These are phyloP conservation scores for Scelioninae gen. 1 DNA, from an alignment of 2,888 invertebrate species.

Conservation along the genomic window DNA sequence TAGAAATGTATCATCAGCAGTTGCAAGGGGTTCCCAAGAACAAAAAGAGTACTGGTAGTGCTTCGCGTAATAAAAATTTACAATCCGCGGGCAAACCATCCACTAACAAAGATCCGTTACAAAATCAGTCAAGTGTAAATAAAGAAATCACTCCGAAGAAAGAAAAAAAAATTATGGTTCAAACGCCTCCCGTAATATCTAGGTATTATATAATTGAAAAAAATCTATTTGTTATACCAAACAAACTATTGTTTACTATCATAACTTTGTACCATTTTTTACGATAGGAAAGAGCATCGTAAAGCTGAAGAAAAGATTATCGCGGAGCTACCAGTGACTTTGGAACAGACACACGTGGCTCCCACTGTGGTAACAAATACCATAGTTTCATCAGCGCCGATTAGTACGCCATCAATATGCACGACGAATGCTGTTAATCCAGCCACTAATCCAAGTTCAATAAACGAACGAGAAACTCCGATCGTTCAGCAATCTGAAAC, in stretches of 20 bases:
- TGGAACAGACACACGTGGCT: constrained; percentile 72
- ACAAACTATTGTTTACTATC: no score
- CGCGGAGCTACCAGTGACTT: constrained; percentile 69
- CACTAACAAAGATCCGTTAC: constrained; percentile 85
- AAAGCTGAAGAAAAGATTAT: constrained; percentile 75
- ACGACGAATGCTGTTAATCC: constrained; percentile 82
- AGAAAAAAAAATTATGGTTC: constrained; percentile 76
- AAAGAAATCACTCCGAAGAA: constrained; percentile 82
- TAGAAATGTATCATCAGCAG: constrained; percentile 89
- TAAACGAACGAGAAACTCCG: constrained; percentile 82
- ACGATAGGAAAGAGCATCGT: constrained; percentile 77
- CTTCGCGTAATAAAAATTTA: constrained; percentile 80
- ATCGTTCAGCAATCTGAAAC: constrained; percentile 50
- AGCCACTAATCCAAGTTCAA: constrained; percentile 83
- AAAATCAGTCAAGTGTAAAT: constrained; percentile 83
- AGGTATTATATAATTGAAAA: constrained; percentile 70
- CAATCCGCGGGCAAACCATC: constrained; percentile 79
- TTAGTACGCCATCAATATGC: constrained; percentile 63
- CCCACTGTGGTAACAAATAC: constrained; percentile 70
- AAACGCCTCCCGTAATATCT: constrained; percentile 75
- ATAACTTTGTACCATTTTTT: no score
- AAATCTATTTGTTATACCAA: constrained; percentile 8
- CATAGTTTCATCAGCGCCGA: constrained; percentile 70
- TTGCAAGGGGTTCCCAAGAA: constrained; percentile 87
- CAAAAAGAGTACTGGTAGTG: constrained; percentile 83